phyloP scores from a whole-genome alignment of 2,888 invertebrate genomes.

The Drosophila birchii region DNA sequence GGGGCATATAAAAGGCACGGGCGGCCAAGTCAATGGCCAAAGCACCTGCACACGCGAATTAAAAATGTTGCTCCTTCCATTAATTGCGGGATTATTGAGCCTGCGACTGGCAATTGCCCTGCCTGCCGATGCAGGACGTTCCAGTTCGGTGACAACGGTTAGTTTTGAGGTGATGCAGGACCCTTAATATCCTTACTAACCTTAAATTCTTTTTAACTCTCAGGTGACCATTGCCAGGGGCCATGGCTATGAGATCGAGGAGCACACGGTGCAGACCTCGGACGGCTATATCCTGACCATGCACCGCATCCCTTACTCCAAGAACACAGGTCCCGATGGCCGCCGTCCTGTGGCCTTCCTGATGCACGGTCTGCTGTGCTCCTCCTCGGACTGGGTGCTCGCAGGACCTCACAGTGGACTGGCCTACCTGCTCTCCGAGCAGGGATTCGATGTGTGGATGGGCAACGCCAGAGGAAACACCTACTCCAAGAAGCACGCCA shows the following conservation, averaged over 20 bases:
- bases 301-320: conserved; percentile 80
- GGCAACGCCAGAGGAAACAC: conserved; percentile 81
- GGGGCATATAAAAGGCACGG: conserved; percentile 48
- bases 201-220: neutral
- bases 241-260: conserved; percentile 82
- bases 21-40: conserved; percentile 19
- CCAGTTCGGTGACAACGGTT: conserved; percentile 73
- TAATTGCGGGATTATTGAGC: conserved; percentile 30
- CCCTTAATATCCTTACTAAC: neutral
- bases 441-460: conserved; percentile 81
- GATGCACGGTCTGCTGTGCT: conserved; percentile 79
- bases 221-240: conserved; percentile 47
- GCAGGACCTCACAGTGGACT: conserved; percentile 66
- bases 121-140: conserved; percentile 52
- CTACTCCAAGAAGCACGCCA: conserved; percentile 73
- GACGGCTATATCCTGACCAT: conserved; percentile 80
- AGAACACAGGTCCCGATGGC: conserved; percentile 43
- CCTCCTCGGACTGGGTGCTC: conserved; percentile 80
- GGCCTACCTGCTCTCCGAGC: conserved; percentile 74
- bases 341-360: conserved; percentile 70
- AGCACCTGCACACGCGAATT: conserved; percentile 16
- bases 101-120: conserved; percentile 40
- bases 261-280: conserved; percentile 86
- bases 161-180: neutral
- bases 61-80: conserved; percentile 50